Base-by-base conservation (phyloP, 2,797 vertebrate species). In the Sebastiscus albofasciatus region DNA sequence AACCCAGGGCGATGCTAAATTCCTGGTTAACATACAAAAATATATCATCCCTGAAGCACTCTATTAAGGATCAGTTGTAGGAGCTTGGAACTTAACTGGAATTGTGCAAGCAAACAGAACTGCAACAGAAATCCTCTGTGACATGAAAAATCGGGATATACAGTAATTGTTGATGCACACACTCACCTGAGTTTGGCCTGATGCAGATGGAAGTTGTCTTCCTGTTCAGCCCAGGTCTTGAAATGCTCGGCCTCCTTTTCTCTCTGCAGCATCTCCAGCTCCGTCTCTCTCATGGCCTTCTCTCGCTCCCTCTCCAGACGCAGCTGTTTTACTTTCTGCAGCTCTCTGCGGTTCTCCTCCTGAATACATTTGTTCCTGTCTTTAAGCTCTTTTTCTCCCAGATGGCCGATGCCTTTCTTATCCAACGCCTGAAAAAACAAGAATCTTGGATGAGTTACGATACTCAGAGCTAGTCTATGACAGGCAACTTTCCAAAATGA, bases 181-280 rank as follows among this genome's bases (percentile, higher is more conserved):
- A 59, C 77, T 76, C 46, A 97, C 98, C 97, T 93, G n/a, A 99
- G 96, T 93, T 99, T 99, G 89, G 98, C 99, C 92, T 99, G 99
- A 3, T 99, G 98, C 74, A 99, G 93, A 84, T 99, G 98, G 93
- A 99, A 99, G 92, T 98, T 97, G 94, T 99, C 98, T 70, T 99
- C 98, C 86, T 99, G 99, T 80, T 99, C 98, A 49, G 98, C 98
- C 98, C 98, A 99, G 0, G 98, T 99, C 93, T 99, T 99, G 88
- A 99, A 99, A 93, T 99, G 98, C 65, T 99, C 98, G 0, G 98
- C 98, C 91, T 99, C 99, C 75, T 99, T 99, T 90, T 99, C 98
- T 27, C 98, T 94, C 93, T 99, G 99, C 84, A 99, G 94, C 98
- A 99, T 97, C 94, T 99, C 99, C 92, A 99, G 94, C 93, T 99